Evolutionary conservation across 2,888 invertebrate species (phyloP), one percentile per base, ranked within the genome.

Genomic region (Ochlodes sylvanus): DNA sequence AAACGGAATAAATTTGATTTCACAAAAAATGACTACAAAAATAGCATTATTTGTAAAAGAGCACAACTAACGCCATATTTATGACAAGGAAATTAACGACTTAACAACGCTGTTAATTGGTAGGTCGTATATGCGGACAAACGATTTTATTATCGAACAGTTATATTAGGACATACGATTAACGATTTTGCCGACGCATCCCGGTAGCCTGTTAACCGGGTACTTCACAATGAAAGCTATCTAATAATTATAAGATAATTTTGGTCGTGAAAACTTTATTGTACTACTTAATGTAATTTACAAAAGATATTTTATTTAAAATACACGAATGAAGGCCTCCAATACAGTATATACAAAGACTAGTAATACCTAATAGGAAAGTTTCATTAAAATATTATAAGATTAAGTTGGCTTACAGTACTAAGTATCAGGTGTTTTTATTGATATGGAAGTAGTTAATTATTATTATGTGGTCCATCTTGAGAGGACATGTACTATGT

Each of bases 261-360:
- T 76, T 92, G 91, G 91, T 92, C 92, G 79, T 75, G 84, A 89
- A 86, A 80, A 85, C 76, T 76, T 78, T 83, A 81, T 75, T 75
- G 70, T 73, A 61, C 65, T 72, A 50, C 50, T 50, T 50, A 69
- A 71, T 73, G 75, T 77, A 77, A 68, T 77, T 76, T 74, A 77
- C 75, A 78, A 79, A 77, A 80, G 75, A 77, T 79, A 79, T 78
- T 70, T 69, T 72, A 79, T 82, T 78, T 78, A 79, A 79, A 77
- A 82, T 85, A 89, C 76, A 81, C 82, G 85, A 86, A 85, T 85
- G 85, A 92, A 92, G 92, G 92, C 91, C 91, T 89, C 92, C 85
- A 84, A 85, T 84, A 87, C 75, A 87, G 79, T 86, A 86, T 86
- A 74, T 87, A 89, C 83, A 84, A 80, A 83, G 77, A 79, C 69